A percentile compares a stretch with the other conserved stretches of the same genome.
These are phyloP conservation scores for Caenorhabditis becei DNA, from an alignment of 2,888 invertebrate species.

Conservation along the genomic window DNA sequence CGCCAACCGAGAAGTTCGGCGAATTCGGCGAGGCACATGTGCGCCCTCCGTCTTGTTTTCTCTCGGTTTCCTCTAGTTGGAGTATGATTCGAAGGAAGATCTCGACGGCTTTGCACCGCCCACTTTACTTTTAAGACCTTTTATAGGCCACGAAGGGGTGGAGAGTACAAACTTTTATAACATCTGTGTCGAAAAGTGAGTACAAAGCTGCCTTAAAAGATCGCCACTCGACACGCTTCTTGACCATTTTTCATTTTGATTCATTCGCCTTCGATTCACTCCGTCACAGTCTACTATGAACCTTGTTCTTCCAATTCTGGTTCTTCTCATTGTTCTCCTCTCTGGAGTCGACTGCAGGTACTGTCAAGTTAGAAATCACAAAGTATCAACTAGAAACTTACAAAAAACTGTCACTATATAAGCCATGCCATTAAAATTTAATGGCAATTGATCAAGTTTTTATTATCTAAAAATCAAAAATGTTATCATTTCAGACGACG, in stretches of 20 bases:
- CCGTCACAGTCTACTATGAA: conserved; percentile 31
- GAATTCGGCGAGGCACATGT: conserved; percentile 55
- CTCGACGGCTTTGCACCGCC: conserved; percentile 42
- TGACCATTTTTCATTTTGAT: conserved; percentile 38
- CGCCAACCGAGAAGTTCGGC: conserved; percentile 51
- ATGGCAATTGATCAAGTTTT: conserved; percentile 11
- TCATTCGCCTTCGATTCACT: conserved; percentile 29
- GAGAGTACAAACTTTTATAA: conserved; percentile 60
- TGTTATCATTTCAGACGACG: conserved; percentile 55
- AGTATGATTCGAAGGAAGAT: conserved; percentile 24
- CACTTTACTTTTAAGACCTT: conserved; percentile 55
- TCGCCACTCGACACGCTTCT: conserved; percentile 40
- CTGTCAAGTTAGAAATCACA: no score
- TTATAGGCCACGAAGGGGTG: conserved; percentile 60
- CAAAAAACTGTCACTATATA: no score
- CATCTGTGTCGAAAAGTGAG: conserved; percentile 53
- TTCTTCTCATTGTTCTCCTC: conserved; percentile 41
- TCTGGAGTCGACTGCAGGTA: conserved; percentile 55
- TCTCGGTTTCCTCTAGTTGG: conserved; percentile 17
- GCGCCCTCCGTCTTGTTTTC: conserved; percentile 49
- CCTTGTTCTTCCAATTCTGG: conserved; percentile 46
- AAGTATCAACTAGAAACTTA: no score
- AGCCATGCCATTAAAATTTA: not conserved
- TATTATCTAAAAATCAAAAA: conserved; percentile 6
- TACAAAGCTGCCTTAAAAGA: conserved; percentile 55